These are phyloP conservation scores for Pammene aurita DNA, from an alignment of 2,888 invertebrate species.

Conservation along the genomic window DNA sequence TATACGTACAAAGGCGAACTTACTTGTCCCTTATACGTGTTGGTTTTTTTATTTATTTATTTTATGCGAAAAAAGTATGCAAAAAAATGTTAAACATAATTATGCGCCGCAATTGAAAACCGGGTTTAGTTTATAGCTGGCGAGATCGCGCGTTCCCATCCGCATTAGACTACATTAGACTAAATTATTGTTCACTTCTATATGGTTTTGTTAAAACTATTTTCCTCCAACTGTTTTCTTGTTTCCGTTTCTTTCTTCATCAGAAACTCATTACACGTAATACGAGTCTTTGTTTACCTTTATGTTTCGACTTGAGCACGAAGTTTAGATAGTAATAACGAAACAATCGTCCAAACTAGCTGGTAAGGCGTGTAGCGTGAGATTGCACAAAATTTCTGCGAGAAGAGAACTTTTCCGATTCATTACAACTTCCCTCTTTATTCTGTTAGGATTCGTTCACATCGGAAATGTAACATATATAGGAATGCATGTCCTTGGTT, in stretches of 20 bases:
- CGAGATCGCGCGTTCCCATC: too few relatives aligned
- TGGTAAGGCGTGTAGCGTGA: constrained; percentile 41
- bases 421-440: constrained; percentile 57
- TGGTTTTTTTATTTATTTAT: too few relatives aligned
- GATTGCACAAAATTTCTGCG: constrained; percentile 55
- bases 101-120: too few relatives aligned
- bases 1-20: too few relatives aligned
- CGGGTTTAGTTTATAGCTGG: too few relatives aligned
- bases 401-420: constrained; percentile 59
- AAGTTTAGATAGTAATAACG: constrained; percentile 36
- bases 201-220: background rate
- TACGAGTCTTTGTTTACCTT: constrained; percentile 7
- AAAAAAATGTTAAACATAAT: too few relatives aligned
- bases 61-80: too few relatives aligned
- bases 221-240: background rate
- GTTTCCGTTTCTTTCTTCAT: background rate
- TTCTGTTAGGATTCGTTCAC: constrained; percentile 42
- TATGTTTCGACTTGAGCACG: constrained; percentile 14
- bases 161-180: too few relatives aligned
- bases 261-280: constrained; percentile 11
- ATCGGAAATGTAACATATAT: constrained; percentile 16
- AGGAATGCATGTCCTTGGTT: too few relatives aligned
- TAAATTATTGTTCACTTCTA: background rate
- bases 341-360: constrained; percentile 39
- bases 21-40: too few relatives aligned